Base-by-base conservation (phyloP, 2,797 vertebrate species). In the Smutsia temminckii region DNA sequence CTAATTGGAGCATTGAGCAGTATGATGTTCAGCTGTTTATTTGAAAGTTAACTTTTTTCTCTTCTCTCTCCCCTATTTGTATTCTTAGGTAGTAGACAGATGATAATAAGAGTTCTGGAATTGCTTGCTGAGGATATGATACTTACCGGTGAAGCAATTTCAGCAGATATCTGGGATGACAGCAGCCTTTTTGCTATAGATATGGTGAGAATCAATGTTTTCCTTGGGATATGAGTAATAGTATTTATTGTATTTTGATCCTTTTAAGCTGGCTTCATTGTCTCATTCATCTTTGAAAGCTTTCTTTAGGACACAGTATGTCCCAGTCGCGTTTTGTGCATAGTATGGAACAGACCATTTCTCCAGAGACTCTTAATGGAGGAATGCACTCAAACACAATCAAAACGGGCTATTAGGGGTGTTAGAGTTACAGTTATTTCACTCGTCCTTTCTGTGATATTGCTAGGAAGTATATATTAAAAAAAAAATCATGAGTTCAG, bases 141-240 rank as follows among this genome's bases (percentile, higher is more conserved):
- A 32, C 99, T 99, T 97, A 98, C 99, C 69, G 97, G 98, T 98
- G 99, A 99, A 98, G 98, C 99, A 21, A 96, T 99, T 98, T 99
- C 99, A 89, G 98, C 99, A 95, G 98, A 99, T 96, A 98, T 99
- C 98, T 99, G 99, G 99, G 99, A 99, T 92, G 99, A 99, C 98
- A 98, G 97, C 97, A 99, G 99, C 98, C 98, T 99, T 97, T 99
- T 99, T 98, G 99, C 99, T 61, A 98, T 98, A 97, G 99, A 99
- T 97, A 98, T 99, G 99, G 99, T 99, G 98, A 99, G 99, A 98
- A 92, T 97, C 97, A 94, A 53, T 71, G 64, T 49, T 83, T 85
- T 93, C 34, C 71, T 92, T 91, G 94, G 69, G 51, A 2, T 72
- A 1, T 72, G 53, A 32, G 21, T 64, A 59, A 53, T 37, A 42